Evolutionary conservation across 2,888 invertebrate genomes (phyloP).

Genomic region (Orthosia gracilis): DNA sequence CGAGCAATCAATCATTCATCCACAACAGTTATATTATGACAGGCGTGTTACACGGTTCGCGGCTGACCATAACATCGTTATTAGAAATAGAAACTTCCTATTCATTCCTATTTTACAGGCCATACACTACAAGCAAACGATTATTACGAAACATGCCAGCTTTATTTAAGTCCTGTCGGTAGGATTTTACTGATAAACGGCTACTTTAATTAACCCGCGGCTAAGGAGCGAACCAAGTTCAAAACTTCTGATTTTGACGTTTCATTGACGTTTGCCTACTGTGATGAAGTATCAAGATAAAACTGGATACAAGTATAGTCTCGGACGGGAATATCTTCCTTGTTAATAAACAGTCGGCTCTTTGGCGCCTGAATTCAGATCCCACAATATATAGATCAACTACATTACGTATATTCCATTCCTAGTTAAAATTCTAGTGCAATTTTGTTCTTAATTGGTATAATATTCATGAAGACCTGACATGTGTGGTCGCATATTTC

Average conservation of each 20-base stretch:
- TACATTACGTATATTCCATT: not conserved
- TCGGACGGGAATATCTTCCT: constrained; percentile 40
- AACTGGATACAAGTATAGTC: constrained; percentile 36
- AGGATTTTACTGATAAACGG: not conserved
- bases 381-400: not conserved
- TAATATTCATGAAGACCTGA: constrained; percentile 15
- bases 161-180: constrained; percentile 10
- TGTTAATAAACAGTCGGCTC: constrained; percentile 23
- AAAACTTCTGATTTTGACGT: not conserved
- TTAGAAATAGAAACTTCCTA: constrained; percentile 26
- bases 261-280: not conserved
- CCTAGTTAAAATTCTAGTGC: constrained; percentile 28
- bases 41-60: constrained; percentile 14
- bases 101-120: constrained; percentile 18
- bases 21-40: constrained; percentile 25
- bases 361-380: constrained; percentile 50
- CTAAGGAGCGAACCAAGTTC: not conserved
- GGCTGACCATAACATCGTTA: constrained; percentile 15
- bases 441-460: constrained; percentile 30
- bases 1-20: constrained; percentile 44
- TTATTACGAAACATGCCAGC: constrained; percentile 19
- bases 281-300: not conserved
- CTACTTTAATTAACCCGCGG: not conserved
- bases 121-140: constrained; percentile 8
- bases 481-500: constrained; percentile 14